Conservation (phyloP, 1,140 invertebrate species). For the Holcopasites calliopsidis region DNA sequence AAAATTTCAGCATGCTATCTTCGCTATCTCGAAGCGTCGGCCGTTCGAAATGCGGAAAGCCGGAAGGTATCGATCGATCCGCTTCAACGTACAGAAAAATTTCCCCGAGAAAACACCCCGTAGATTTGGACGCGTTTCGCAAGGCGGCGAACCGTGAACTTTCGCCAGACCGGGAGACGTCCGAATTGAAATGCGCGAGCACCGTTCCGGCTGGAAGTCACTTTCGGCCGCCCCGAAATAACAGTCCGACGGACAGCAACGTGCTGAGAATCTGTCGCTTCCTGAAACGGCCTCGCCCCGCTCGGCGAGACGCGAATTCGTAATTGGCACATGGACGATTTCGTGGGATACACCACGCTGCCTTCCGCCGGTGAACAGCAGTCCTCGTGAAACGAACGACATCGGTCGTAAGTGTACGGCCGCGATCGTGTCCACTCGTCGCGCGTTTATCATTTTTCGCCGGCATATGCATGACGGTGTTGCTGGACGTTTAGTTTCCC, state of each 20-base stretch:
- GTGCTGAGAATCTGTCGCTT: constrained; percentile 61
- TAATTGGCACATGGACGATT: constrained; percentile 57
- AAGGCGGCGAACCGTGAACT: constrained; percentile 36
- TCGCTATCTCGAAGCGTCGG: no score
- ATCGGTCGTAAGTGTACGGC: constrained; percentile 18
- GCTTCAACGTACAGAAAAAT: no score
- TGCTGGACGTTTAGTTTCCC: background rate
- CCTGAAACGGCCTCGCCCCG: constrained; percentile 52
- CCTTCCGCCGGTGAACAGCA: constrained; percentile 32
- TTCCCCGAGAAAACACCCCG: no score
- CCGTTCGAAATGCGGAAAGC: no score
- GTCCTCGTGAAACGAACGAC: constrained; percentile 44
- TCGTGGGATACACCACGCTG: constrained; percentile 41
- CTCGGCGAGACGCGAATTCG: constrained; percentile 60
- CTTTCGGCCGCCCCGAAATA: constrained; percentile 61
- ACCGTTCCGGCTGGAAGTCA: constrained; percentile 55
- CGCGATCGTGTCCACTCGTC: constrained; percentile 19
- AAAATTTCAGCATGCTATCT: no score
- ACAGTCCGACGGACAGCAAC: constrained; percentile 55
- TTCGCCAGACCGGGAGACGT: constrained; percentile 37
- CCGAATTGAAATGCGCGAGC: constrained; percentile 57
- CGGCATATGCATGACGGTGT: no score
- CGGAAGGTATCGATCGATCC: no score
- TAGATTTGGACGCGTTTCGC: constrained; percentile 8
- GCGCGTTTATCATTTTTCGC: constrained; percentile 38